These are phyloP conservation scores for Steinernema khuongi DNA, from an alignment of 1,140 invertebrate species.

Conservation along the genomic window DNA sequence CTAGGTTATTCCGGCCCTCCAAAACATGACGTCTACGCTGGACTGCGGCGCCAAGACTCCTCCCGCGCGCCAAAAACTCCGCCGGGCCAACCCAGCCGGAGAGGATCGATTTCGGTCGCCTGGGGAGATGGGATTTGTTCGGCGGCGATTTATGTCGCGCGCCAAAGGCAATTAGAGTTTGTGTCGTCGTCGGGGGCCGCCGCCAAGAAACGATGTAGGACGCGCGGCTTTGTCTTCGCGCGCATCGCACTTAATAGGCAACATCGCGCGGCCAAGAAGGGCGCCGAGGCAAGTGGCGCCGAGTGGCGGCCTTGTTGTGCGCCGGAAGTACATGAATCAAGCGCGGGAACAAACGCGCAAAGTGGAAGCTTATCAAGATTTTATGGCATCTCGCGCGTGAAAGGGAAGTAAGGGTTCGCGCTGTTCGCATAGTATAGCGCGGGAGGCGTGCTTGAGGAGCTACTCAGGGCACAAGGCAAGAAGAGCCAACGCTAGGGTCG, in stretches of 20 bases:
- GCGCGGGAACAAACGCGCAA: neutral
- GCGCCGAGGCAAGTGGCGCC: neutral
- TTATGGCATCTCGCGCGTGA: too few relatives aligned
- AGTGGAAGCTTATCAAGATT: neutral
- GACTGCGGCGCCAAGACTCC: neutral
- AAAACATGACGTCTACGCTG: constrained; percentile 1
- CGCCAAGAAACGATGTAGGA: neutral
- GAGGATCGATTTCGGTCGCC: constrained; percentile 2
- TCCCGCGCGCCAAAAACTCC: neutral
- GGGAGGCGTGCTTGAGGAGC: too few relatives aligned
- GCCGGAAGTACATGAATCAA: neutral
- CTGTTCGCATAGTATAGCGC: too few relatives aligned
- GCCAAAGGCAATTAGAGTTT: constrained; percentile 15
- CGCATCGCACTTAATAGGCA: neutral
- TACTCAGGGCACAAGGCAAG: too few relatives aligned
- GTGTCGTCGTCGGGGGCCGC: neutral
- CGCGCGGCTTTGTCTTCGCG: neutral
- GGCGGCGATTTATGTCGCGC: constrained; percentile 10
- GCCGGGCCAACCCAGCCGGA: neutral
- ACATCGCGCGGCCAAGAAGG: neutral
- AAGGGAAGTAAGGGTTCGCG: too few relatives aligned
- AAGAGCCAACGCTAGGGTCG: too few relatives aligned
- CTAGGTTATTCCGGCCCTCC: constrained; percentile 8
- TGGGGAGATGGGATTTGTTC: constrained; percentile 16
- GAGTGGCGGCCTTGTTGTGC: neutral